These are phyloP conservation scores for Labrus mixtus DNA, from an alignment of 2,113 vertebrate genomes.

Conservation along the genomic window DNA sequence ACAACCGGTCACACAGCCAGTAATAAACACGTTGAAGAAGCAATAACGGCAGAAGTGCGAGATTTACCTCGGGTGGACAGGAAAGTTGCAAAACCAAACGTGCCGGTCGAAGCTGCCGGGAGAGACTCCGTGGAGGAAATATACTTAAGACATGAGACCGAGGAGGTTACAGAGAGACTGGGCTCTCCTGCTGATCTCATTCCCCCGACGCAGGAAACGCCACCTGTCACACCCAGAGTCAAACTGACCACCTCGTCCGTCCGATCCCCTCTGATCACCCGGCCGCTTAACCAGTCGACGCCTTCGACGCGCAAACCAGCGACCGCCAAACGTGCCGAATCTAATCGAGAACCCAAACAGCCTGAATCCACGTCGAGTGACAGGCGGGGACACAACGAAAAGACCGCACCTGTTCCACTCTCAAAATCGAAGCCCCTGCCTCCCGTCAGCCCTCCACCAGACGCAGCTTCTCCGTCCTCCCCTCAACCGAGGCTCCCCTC, in stretches of 20 bases:
- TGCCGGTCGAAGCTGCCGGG: background rate
- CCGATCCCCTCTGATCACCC: conserved; percentile 62
- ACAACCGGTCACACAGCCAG: background rate
- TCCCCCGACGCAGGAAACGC: conserved; percentile 85
- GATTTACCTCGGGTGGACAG: background rate
- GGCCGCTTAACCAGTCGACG: conserved; percentile 55
- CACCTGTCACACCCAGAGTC: conserved; percentile 78
- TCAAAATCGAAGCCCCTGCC: conserved; percentile 8
- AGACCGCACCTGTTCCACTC: background rate
- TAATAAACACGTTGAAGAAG: conserved; percentile 15
- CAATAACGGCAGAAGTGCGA: conserved; percentile 1
- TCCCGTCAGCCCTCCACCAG: background rate
- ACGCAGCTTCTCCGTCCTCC: background rate
- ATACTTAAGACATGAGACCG: too few species aligned
- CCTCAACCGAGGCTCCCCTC: conserved; percentile 9
- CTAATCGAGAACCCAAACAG: conserved; percentile 2
- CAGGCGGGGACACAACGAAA: conserved; percentile 20
- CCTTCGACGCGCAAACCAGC: conserved; percentile 24
- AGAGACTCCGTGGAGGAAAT: background rate
- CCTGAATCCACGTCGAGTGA: background rate
- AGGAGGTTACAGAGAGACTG: conserved; percentile 45
- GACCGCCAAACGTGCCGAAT: conserved; percentile 16
- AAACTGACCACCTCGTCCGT: conserved; percentile 79
- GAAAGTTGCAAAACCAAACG: background rate
- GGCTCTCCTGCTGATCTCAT: conserved; percentile 74